phyloP scores from a whole-genome alignment of 1,140 invertebrate genomes.

The Campodea augens region DNA sequence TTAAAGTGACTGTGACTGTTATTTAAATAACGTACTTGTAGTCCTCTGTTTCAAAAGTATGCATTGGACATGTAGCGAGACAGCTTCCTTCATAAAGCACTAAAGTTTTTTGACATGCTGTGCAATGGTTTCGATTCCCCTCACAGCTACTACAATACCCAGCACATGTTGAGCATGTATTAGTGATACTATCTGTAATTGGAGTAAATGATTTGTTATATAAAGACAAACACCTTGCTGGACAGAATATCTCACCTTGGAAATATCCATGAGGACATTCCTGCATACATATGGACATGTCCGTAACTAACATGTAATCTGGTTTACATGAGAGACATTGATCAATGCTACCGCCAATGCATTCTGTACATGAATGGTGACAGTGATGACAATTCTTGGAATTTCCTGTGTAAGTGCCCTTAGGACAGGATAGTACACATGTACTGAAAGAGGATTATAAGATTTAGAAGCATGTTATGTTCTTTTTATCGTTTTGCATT shows the following conservation, averaged over 20 bases:
- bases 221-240: neutral
- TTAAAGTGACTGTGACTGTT: no score
- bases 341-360: slow-evolving; percentile 56
- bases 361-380: slow-evolving; percentile 65
- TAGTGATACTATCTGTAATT: no score
- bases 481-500: no score
- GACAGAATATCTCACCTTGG: slow-evolving; percentile 34
- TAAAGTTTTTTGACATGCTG: slow-evolving; percentile 61
- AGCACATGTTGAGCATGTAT: slow-evolving; percentile 56
- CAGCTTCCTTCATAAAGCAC: slow-evolving; percentile 60
- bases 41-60: slow-evolving; percentile 63
- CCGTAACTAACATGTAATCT: slow-evolving; percentile 51
- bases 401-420: slow-evolving; percentile 53
- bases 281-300: slow-evolving; percentile 58
- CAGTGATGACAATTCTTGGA: slow-evolving; percentile 58
- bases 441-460: slow-evolving; percentile 38
- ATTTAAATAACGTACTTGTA: slow-evolving; percentile 34
- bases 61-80: slow-evolving; percentile 53
- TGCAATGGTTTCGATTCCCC: slow-evolving; percentile 55
- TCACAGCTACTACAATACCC: slow-evolving; percentile 62
- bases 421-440: slow-evolving; percentile 59
- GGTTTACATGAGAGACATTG: slow-evolving; percentile 61
- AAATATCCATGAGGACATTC: slow-evolving; percentile 70
- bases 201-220: slow-evolving; percentile 11
- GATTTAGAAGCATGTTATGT: neutral